Base-by-base conservation (phyloP, 2,888 invertebrate genomes). In the Troides oblongomaculatus region DNA sequence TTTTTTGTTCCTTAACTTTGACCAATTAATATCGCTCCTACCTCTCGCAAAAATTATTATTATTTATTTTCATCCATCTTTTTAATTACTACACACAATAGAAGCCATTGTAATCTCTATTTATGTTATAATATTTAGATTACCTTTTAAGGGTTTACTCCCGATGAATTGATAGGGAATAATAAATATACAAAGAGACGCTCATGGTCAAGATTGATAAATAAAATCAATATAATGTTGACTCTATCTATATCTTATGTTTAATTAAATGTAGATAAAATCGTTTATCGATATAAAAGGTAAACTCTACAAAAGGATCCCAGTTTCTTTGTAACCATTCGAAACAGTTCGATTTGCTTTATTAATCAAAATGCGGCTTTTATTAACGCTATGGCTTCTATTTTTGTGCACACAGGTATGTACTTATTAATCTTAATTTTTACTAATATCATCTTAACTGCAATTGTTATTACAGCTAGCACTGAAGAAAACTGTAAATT, bases 281-380 rank as follows among this genome's bases (percentile, higher is more conserved):
- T 53, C 6, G 53, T n/a, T n/a, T n/a, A 53, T n/a, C 3, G n/a
- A 53, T 68, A 68, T 68, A 68, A 68, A 64, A 60, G 64, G 39
- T 39, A 6, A 30, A 10, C 10, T 18, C 25, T 53, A n/a, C 12
- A 17, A 43, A 12, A 60, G 64, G 14, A 64, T 53, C 39, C 14
- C 53, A 59, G 60, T 68, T 23, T 50, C 36, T 25, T 23, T 43
- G 39, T 23, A 57, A 62, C 10, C 3, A 10, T 59, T 46, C 30
- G 18, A 25, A 30, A 25, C 6, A 53, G 7, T 39, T 8, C 18
- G n/a, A 18, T 18, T 21, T 0, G 7, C 21, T n/a, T n/a, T n/a
- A 10, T 63, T 18, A 64, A 43, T 39, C 17, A 64, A 53, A 30
- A 70, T 70, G 70, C 63, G 60, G 30, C 10, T 30, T 50, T 43